phyloP scores from a whole-genome alignment of 1,140 invertebrate species.

The Drosophila ogumai region DNA sequence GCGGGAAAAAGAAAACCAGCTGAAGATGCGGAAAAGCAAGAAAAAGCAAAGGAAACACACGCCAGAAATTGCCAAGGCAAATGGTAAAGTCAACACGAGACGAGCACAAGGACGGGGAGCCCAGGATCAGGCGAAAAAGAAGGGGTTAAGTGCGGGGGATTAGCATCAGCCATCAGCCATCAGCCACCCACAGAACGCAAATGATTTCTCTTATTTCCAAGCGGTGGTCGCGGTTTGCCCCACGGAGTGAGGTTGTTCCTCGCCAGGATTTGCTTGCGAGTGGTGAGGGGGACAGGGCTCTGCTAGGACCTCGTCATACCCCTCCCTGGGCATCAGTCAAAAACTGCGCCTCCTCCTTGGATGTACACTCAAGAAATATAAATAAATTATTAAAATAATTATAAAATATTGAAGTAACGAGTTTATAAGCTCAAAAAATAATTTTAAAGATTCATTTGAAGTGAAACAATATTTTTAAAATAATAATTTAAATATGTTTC shows the following conservation, averaged over 20 bases:
- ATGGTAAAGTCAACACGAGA: slow-evolving; percentile 77
- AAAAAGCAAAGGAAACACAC: slow-evolving; percentile 50
- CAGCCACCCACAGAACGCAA: slow-evolving; percentile 58
- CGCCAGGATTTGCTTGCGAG: slow-evolving; percentile 1
- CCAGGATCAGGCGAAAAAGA: slow-evolving; percentile 2
- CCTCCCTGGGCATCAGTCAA: slow-evolving; percentile 22
- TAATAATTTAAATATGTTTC: no score
- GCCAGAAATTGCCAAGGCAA: slow-evolving; percentile 75
- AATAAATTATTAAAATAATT: not conserved
- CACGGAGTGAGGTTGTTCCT: slow-evolving; percentile 4
- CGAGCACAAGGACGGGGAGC: slow-evolving; percentile 31
- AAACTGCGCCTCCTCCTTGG: slow-evolving; percentile 13
- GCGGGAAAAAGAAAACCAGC: slow-evolving; percentile 23
- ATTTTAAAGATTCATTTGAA: not conserved
- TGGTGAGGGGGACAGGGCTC: not conserved
- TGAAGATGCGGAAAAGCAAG: slow-evolving; percentile 30
- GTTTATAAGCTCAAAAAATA: not conserved
- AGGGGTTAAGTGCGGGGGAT: slow-evolving; percentile 33
- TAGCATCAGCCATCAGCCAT: slow-evolving; percentile 44
- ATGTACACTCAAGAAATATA: not conserved
- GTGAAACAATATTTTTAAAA: not conserved
- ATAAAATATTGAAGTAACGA: no score
- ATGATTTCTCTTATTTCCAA: slow-evolving; percentile 79
- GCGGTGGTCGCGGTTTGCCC: slow-evolving; percentile 46
- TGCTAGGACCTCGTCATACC: not conserved